Base-by-base conservation (phyloP, 2,113 vertebrate species). In the Sprattus sprattus region DNA sequence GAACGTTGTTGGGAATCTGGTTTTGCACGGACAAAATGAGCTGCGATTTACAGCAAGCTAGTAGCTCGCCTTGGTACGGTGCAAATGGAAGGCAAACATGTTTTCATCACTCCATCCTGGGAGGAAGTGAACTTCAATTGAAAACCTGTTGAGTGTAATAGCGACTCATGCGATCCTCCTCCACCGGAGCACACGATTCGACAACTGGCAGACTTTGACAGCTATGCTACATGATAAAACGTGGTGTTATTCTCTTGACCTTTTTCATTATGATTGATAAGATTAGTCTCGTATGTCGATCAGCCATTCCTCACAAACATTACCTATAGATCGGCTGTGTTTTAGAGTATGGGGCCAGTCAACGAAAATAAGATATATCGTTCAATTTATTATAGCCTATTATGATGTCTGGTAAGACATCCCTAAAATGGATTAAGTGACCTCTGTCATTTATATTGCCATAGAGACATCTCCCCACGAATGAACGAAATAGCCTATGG, bases 131-230 rank as follows among this genome's bases (percentile, higher is more conserved):
- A 32, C 71, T 78, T 28, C 71, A 83, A 2, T 45, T 83, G 82
- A 83, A 81, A 84, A 88, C 87, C 87, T 88, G 87, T 88, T 88
- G 87, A 88, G 54, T 52, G 49, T 45, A 13, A 44, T 39, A 78
- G 71, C 71, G 32, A 39, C 71, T 32, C 10, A 78, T 2, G 71
- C 13, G 28, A 5, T 10, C 25, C 11, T 32, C 71, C 71, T 78
- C 25, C 64, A 32, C 64, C 9, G 7, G 32, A 71, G 64, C 28
- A 15, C 71, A 78, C 28, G 64, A 71, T 28, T 78, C 44, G 22
- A 78, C 10, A 15, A 39, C 25, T 39, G 28, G 13, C 28, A 78
- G 28, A 39, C 13, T 28, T 15, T 39, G 28, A 32, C 71, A 13
- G 28, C 71, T 39, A 78, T 3, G 71, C 3, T 78, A 75, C 28